Conservation (phyloP, 2,888 invertebrate genomes). For the Diarsia mendica region DNA sequence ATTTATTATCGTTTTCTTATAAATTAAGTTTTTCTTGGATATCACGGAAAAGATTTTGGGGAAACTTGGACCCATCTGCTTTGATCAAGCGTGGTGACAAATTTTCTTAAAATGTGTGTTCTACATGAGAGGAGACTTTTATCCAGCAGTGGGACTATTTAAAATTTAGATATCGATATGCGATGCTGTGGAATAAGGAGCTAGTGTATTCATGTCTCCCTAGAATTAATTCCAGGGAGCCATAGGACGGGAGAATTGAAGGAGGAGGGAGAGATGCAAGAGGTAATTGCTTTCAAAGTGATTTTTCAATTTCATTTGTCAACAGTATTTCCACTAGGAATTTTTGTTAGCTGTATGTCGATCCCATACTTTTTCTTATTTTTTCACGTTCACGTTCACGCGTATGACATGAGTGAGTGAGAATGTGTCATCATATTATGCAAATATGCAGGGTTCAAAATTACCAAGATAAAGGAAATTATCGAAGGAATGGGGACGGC, state of each 20-base stretch:
- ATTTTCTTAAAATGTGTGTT: too few species aligned
- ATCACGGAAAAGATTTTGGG: not conserved
- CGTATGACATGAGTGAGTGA: not conserved
- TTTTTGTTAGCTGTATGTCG: not conserved
- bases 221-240: not conserved
- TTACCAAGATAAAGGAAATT: not conserved
- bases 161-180: not conserved
- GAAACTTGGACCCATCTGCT: not conserved
- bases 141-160: not conserved
- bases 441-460: not conserved
- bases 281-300: not conserved
- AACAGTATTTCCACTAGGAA: not conserved
- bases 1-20: not conserved
- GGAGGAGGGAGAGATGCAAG: too few species aligned
- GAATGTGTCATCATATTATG: not conserved
- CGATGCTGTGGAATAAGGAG: not conserved
- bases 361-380: not conserved
- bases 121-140: not conserved
- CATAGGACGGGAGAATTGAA: too few species aligned
- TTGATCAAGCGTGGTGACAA: not conserved
- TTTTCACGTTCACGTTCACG: too few species aligned
- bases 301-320: not conserved
- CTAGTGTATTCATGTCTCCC: not conserved
- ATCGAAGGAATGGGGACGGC: too few species aligned
- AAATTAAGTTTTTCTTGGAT: not conserved